Base-by-base conservation (phyloP, 2,888 invertebrate genomes). In the Leptopilina drosophilae region DNA sequence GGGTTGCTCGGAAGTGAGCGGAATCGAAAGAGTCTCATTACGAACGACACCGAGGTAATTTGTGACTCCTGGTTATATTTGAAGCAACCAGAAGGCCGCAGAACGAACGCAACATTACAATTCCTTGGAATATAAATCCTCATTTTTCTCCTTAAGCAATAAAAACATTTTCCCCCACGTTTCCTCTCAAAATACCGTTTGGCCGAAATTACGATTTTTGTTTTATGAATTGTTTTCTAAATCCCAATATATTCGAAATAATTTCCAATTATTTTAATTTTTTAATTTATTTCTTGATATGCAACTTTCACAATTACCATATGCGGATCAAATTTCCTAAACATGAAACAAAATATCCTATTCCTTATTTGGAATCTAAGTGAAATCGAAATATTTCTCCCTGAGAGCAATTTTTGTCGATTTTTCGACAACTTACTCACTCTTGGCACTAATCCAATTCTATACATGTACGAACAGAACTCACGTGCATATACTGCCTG, bases 11-110 rank as follows among this genome's bases (percentile, higher is more conserved):
- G 40, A 64, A 12, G 64, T 64, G 64, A 64, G 64, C 14, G 14
- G 64, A 64, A 64, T 64, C 64, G 33, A 64, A 64, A 64, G 64
- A 64, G 20, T 64, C 64, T 64, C 64, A 64, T 64, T 64, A 64
- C 64, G 40, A 33, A 64, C 64, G 64, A 64, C 64, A 64, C 64
- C 64, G 14, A 64, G 64, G 40, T 64, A 64, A 64, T 64, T 64
- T 64, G 64, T 64, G 64, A 64, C 64, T 64, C 64, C 64, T 64
- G 62, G 62, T 62, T 62, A 62, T 62, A 62, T 62, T 62, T 62
- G 62, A 33, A 64, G 64, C 14, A 33, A 26, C 14, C 11, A 40
- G 14, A 12, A 0, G 14, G 33, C 64, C 40, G 5, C 40, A 40
- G 33, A 64, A 64, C 11, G 33, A 64, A 62, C 20, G 20, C 1